phyloP scores from a whole-genome alignment of 2,888 invertebrate genomes.

The Nephrocerus scutellatus region DNA sequence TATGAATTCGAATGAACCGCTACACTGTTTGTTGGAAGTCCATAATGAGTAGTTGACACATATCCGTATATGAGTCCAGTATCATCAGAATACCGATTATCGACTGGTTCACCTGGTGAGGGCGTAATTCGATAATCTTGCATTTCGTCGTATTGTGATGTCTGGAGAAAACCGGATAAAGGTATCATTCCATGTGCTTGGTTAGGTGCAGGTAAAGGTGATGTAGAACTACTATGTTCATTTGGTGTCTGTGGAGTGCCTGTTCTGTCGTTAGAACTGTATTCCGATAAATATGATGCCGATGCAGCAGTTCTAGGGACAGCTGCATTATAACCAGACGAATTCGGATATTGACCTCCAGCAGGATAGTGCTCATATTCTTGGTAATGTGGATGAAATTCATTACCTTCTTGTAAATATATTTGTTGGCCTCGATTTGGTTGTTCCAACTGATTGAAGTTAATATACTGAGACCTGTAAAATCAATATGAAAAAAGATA shows the following conservation, averaged over 20 bases:
- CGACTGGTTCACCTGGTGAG: constrained; percentile 55
- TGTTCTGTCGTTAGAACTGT: constrained; percentile 45
- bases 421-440: too few relatives aligned
- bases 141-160: constrained; percentile 43
- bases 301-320: too few relatives aligned
- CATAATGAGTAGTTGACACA: constrained; percentile 59
- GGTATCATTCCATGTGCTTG: constrained; percentile 31
- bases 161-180: constrained; percentile 51
- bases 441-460: too few relatives aligned
- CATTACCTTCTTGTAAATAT: too few relatives aligned
- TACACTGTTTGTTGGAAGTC: constrained; percentile 35
- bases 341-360: too few relatives aligned
- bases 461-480: too few relatives aligned
- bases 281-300: too few relatives aligned
- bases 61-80: constrained; percentile 57
- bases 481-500: too few relatives aligned
- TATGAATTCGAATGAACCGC: constrained; percentile 46
- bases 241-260: constrained; percentile 54
- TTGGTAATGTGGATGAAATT: too few relatives aligned
- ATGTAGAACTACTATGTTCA: constrained; percentile 53
- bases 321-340: too few relatives aligned
- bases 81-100: constrained; percentile 60
- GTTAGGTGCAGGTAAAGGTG: constrained; percentile 49
- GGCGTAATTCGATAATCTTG: constrained; percentile 58
- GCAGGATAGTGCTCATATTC: too few relatives aligned